A percentile compares a stretch with the other conserved stretches of the same genome.
Conservation (phyloP, 2,797 vertebrate species). For the Muscicapa striata region DNA sequence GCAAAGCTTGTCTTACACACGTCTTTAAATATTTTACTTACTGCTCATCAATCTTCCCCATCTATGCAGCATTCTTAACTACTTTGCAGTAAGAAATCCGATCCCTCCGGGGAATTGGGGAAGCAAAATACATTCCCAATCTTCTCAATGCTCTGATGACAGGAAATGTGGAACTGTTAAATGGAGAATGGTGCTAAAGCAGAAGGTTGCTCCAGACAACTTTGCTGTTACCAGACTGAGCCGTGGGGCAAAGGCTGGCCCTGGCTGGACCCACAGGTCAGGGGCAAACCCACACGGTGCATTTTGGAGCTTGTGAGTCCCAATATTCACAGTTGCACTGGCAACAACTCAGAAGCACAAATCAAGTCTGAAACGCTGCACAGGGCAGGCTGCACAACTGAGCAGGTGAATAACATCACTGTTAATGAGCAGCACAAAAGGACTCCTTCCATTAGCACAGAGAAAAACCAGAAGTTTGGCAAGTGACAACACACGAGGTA, state of each 20-base stretch:
- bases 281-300: accelerated
- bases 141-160: neutral
- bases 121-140: slow-evolving; percentile 17
- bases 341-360: neutral
- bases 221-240: neutral
- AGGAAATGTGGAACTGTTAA: neutral
- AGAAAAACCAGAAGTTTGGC: neutral
- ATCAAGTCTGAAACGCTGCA: neutral
- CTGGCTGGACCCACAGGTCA: neutral
- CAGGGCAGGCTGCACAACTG: neutral
- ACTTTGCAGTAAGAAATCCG: neutral
- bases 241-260: neutral
- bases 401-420: neutral
- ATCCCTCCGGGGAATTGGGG: slow-evolving; percentile 18
- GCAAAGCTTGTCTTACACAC: slow-evolving; percentile 39
- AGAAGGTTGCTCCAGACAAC: neutral
- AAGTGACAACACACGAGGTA: neutral
- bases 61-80: slow-evolving; percentile 1
- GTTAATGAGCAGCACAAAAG: neutral
- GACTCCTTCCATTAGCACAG: neutral
- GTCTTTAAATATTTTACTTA: slow-evolving; percentile 65
- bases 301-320: neutral
- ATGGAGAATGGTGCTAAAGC: neutral
- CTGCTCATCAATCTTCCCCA: slow-evolving; percentile 40
- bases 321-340: neutral